Evolutionary conservation across 2,797 vertebrate species (phyloP).

Genomic region (Cygnus olor): DNA sequence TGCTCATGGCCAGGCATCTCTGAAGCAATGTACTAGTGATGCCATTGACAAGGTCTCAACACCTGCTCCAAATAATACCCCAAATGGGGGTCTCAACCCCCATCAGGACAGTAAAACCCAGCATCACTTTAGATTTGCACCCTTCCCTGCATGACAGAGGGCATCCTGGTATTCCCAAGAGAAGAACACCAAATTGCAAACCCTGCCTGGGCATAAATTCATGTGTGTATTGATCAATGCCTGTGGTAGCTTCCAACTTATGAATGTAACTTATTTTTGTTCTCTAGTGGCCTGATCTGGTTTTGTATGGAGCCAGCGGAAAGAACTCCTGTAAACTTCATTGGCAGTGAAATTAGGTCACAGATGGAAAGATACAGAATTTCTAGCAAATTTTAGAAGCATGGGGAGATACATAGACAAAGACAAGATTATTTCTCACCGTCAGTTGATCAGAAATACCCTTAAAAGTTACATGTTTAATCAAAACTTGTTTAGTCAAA

Average conservation of each 20-base stretch:
- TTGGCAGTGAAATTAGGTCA: slow-evolving; percentile 6
- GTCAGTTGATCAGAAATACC: not conserved
- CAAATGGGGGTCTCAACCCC: not conserved
- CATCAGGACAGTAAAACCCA: not conserved
- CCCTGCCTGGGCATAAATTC: not conserved
- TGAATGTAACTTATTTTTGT: not conserved
- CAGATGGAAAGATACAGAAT: not conserved
- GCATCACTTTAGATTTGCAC: fast-evolving
- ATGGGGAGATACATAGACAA: not conserved
- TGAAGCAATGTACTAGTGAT: not conserved
- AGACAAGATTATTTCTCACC: not conserved
- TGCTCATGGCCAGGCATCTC: not conserved
- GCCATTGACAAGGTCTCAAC: not conserved
- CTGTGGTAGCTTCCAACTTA: not conserved
- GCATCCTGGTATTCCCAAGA: not conserved
- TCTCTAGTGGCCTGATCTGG: slow-evolving; percentile 10
- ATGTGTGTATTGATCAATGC: not conserved
- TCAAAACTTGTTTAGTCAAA: not conserved
- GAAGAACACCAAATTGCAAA: not conserved
- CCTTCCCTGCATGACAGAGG: not conserved
- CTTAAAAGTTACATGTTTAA: not conserved
- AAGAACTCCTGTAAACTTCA: not conserved
- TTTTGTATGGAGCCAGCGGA: slow-evolving; percentile 16
- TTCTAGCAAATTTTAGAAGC: not conserved
- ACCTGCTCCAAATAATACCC: not conserved